These are phyloP conservation scores for Isaurus tuberculatus DNA, from an alignment of 92 coral and sea anemone species.

Conservation along the genomic window DNA sequence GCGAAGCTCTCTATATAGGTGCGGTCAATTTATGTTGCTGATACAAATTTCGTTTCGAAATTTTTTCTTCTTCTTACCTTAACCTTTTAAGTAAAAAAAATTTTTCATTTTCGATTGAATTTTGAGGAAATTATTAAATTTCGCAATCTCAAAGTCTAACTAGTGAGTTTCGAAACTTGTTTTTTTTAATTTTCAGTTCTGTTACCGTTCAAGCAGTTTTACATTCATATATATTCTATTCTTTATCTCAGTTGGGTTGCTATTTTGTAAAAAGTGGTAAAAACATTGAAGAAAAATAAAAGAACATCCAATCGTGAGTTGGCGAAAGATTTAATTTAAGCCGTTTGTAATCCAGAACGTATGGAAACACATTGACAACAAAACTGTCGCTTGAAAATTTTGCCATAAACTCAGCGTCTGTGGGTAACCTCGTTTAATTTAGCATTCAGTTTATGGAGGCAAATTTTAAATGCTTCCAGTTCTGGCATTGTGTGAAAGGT, in stretches of 20 bases:
- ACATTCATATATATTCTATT: neutral
- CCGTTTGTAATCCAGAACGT: too few relatives aligned
- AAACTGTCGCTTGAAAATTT: too few relatives aligned
- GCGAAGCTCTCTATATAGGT: neutral
- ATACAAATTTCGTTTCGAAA: neutral
- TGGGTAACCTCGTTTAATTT: too few relatives aligned
- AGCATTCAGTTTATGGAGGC: too few relatives aligned
- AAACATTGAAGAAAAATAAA: neutral
- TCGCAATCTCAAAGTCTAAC: neutral
- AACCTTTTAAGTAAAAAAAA: neutral
- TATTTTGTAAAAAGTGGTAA: neutral
- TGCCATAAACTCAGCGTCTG: too few relatives aligned
- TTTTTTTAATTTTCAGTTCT: neutral
- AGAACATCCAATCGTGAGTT: neutral
- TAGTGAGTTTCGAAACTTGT: neutral
- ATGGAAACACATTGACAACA: too few relatives aligned
- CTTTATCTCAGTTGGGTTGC: slow-evolving; percentile 18
- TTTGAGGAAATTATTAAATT: neutral
- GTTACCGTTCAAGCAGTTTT: neutral
- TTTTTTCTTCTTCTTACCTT: neutral
- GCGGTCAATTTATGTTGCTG: slow-evolving; percentile 7
- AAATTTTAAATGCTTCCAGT: too few relatives aligned
- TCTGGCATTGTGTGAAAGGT: too few relatives aligned
- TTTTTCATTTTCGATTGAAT: neutral
- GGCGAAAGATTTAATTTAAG: neutral